Conservation (phyloP, 2,797 vertebrate genomes). For the Centropyge bicolor region DNA sequence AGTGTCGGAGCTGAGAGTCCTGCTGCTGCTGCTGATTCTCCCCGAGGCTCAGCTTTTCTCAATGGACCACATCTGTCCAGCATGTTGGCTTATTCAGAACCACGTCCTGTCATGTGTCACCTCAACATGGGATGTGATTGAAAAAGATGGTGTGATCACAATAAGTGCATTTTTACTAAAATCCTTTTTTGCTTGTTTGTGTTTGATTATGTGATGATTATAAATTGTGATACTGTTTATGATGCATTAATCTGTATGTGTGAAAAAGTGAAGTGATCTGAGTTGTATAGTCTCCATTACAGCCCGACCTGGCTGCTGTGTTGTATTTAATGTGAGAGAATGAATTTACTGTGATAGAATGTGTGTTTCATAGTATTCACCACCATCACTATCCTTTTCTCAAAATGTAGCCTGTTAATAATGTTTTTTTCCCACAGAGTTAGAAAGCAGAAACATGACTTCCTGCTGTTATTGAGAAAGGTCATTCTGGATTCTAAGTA, state of each 20-base stretch:
- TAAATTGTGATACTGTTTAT: neutral
- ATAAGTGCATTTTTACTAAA: neutral
- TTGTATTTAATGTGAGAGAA: neutral
- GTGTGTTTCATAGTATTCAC: too few relatives aligned
- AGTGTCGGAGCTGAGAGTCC: constrained; percentile 37
- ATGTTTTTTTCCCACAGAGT: too few relatives aligned
- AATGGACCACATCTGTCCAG: constrained; percentile 78
- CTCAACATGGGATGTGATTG: too few relatives aligned
- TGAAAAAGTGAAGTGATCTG: neutral
- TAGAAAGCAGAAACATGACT: too few relatives aligned
- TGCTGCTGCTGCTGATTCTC: constrained; percentile 41
- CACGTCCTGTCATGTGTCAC: neutral
- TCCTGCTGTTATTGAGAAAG: too few relatives aligned
- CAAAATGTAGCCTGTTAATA: too few relatives aligned
- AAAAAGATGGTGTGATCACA: neutral
- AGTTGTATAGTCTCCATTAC: neutral
- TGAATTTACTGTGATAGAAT: too few relatives aligned
- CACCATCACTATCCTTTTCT: too few relatives aligned
- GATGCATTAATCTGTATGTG: neutral
- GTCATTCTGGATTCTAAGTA: too few relatives aligned
- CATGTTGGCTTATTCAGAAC: constrained; percentile 29
- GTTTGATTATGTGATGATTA: accelerated
- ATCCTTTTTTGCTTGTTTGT: neutral
- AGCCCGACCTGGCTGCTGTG: neutral
- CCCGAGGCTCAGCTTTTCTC: constrained; percentile 69